These are phyloP conservation scores for Steinernema carpocapsae DNA, from an alignment of 2,888 invertebrate species.

Conservation along the genomic window DNA sequence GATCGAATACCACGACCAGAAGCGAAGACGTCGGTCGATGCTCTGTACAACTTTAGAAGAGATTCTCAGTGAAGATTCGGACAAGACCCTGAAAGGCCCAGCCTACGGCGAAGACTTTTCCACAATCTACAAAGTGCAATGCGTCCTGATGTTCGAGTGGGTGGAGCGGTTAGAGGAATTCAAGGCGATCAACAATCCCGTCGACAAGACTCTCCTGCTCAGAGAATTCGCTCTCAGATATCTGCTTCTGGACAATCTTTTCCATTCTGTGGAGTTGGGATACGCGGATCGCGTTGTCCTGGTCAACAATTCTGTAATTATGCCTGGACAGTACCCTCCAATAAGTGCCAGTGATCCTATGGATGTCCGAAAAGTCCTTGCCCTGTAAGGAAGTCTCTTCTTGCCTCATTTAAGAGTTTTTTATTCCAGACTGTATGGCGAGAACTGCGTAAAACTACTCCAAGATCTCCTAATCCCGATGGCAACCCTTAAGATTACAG, in stretches of 20 bases:
- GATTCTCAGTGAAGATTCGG: slow-evolving; percentile 53
- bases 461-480: slow-evolving; percentile 56
- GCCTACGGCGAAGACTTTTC: slow-evolving; percentile 56
- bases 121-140: slow-evolving; percentile 53
- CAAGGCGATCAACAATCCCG: slow-evolving; percentile 50
- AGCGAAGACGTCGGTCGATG: slow-evolving; percentile 58
- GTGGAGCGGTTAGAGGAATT: slow-evolving; percentile 63
- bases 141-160: slow-evolving; percentile 67
- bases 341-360: slow-evolving; percentile 43
- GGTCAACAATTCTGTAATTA: slow-evolving; percentile 55
- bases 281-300: slow-evolving; percentile 54
- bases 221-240: slow-evolving; percentile 60
- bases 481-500: slow-evolving; percentile 42
- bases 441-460: slow-evolving; percentile 47
- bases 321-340: slow-evolving; percentile 46
- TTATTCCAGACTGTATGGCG: slow-evolving; percentile 59
- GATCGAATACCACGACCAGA: slow-evolving; percentile 56
- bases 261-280: slow-evolving; percentile 61
- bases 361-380: slow-evolving; percentile 36
- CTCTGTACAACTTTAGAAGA: slow-evolving; percentile 63
- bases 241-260: slow-evolving; percentile 64
- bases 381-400: slow-evolving; percentile 36
- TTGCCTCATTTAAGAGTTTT: not conserved
- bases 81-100: slow-evolving; percentile 47
- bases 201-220: slow-evolving; percentile 61